Conservation (phyloP, 2,888 invertebrate genomes). For the Nipponacmea schrenckii region DNA sequence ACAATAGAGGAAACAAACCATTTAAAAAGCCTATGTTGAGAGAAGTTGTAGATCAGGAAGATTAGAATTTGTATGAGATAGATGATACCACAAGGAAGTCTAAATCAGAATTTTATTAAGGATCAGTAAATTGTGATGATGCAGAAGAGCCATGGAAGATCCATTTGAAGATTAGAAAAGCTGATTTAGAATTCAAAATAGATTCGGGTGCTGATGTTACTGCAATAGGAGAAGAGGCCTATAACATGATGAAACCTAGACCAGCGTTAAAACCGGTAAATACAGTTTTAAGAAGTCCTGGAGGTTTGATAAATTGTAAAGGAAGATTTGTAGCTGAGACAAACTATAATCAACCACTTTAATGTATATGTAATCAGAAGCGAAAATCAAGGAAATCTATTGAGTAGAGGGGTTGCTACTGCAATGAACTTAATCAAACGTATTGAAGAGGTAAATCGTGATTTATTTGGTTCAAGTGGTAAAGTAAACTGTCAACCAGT, state of each 20-base stretch:
- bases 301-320: conserved; percentile 1
- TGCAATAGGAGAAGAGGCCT: conserved; percentile 6
- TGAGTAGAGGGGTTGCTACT: conserved; percentile 3
- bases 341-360: neutral
- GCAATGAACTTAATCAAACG: conserved; percentile 13
- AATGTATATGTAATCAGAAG: neutral
- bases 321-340: conserved; percentile 18
- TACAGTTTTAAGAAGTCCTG: conserved; percentile 9
- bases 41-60: too few relatives aligned
- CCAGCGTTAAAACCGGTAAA: conserved; percentile 2
- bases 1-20: neutral
- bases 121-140: conserved; percentile 17
- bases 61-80: too few relatives aligned
- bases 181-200: conserved; percentile 11
- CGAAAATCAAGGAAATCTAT: conserved; percentile 8
- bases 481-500: too few relatives aligned
- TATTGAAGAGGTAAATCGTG: too few relatives aligned
- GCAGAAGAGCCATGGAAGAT: too few relatives aligned
- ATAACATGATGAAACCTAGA: neutral
- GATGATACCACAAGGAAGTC: neutral
- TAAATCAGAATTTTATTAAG: conserved; percentile 9
- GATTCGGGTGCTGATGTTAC: conserved; percentile 22
- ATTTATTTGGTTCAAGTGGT: too few relatives aligned
- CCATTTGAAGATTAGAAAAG: conserved; percentile 8
- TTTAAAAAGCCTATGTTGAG: neutral